These are phyloP conservation scores for Ephestia elutella DNA, from an alignment of 1,140 invertebrate genomes.

Conservation along the genomic window DNA sequence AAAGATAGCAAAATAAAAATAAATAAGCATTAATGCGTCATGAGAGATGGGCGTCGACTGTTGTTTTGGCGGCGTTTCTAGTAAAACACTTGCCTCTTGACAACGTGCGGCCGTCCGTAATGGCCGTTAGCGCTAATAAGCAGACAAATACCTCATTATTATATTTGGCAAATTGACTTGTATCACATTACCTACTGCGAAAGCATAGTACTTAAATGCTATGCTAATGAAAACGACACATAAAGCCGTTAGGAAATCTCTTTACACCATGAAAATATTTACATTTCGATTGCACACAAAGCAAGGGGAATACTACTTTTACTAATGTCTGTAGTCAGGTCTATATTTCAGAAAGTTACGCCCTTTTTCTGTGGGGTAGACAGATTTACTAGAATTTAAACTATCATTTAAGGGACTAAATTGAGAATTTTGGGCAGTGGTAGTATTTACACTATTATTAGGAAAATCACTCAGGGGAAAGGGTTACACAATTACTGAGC, in stretches of 20 bases:
- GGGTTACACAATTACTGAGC: too few relatives aligned
- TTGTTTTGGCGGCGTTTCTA: constrained; percentile 68
- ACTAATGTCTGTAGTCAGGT: constrained; percentile 8
- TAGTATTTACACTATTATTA: too few relatives aligned
- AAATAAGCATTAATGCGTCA: constrained; percentile 74
- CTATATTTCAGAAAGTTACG: constrained; percentile 8
- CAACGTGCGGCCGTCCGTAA: constrained; percentile 73
- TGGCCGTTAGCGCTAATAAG: constrained; percentile 72
- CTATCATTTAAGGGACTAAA: not conserved
- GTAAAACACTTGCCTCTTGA: constrained; percentile 76
- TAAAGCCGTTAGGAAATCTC: not conserved
- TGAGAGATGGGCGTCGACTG: constrained; percentile 66
- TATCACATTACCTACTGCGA: constrained; percentile 4
- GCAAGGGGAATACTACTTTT: constrained; percentile 18
- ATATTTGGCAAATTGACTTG: constrained; percentile 17
- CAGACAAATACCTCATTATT: constrained; percentile 63
- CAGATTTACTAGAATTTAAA: constrained; percentile 3
- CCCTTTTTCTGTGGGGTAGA: constrained; percentile 11
- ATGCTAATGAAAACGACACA: not conserved
- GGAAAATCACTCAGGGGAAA: too few relatives aligned
- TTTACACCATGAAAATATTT: constrained; percentile 6
- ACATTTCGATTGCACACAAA: constrained; percentile 21
- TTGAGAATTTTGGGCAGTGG: not conserved
- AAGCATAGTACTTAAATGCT: not conserved
- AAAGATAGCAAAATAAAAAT: constrained; percentile 63